Evolutionary conservation across 2,888 invertebrate species (phyloP), one percentile per base, ranked within the genome.

Genomic region (Melanargia galathea): DNA sequence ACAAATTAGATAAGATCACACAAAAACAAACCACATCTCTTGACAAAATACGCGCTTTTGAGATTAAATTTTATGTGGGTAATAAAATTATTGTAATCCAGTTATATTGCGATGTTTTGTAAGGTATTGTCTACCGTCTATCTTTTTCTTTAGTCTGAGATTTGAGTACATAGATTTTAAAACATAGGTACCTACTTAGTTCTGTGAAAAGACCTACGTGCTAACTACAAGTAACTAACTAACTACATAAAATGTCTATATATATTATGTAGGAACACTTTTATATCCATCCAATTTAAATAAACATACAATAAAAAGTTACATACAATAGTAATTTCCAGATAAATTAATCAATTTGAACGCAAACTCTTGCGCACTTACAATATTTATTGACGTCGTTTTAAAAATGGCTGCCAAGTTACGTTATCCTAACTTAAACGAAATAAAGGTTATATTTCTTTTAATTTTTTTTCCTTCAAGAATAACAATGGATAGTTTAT

Each of bases 311-410:
- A 64, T 64, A 64, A 64, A 59, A 60, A 49, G 38, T 13, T 57
- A 46, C 57, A 64, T 24, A 64, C 64, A 64, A 64, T 64, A 51
- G 58, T 54, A 49, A 52, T 59, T 55, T 48, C 35, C 20, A 24
- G 26, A 69, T 69, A 76, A 84, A 84, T 84, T 71, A 80, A 77
- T 70, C 78, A 70, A 84, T 84, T 84, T 83, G 70, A 68, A 84
- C 63, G 73, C 83, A 60, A 66, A 74, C 45, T 33, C 52, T 33
- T 52, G 57, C 45, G 57, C 43, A 38, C 38, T 73, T 71, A 75
- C 70, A 65, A 70, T 65, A 69, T 66, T 82, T 81, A 83, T 82
- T 83, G 77, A 71, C 65, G 8, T 20, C 22, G 5, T 4, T 62
- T 70, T 73, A 74, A 40, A 55, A 26, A 55, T 55, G 55, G 55